Base-by-base conservation (phyloP, 1,140 invertebrate genomes). In the Asbolus verrucosus region DNA sequence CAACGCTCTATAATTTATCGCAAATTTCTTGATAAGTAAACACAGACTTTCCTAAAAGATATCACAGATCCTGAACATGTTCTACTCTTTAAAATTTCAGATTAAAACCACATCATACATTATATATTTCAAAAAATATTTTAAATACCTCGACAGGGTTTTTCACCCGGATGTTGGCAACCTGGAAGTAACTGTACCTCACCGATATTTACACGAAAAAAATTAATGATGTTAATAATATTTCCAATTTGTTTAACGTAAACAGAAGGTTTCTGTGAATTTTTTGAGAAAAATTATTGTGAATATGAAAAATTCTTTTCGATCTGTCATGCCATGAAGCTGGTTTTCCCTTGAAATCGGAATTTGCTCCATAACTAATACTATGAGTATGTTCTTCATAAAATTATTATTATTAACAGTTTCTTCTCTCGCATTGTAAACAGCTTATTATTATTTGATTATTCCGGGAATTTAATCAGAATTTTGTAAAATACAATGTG, bases 201-300 rank as follows among this genome's bases (percentile, higher is more conserved):
- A 54, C 46, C n/a, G 21, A 54, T 54, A 54, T 54, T 24, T 27
- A 27, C 11, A 27, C n/a, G 21, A 54, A 54, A 54, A 54, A 54
- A 54, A 30, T 30, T 50, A 21, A 50, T 50, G 15, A 27, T 54
- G 46, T 24, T 54, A 24, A 27, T n/a, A 54, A 54, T 13, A 54
- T 2, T 27, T 54, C n/a, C 19, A 27, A 54, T 54, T 24, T 54
- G 19, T 54, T 54, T 24, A 14, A 54, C 19, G 41, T n/a, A 54
- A 54, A 54, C 19, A 27, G 13, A 9, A 19, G 18, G 5, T 54
- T 54, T 54, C 11, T n/a, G 11, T n/a, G 11, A 11, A 3, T 36
- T 36, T 36, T 36, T 36, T 11, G 11, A 36, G 11, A 36, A 36
- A 36, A 36, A 36, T n/a, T 36, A 36, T 11, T 36, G 33, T 36